Percentiles rank a stretch among this genome's conserved stretches.
Conservation (phyloP, 2,888 invertebrate genomes). For the Hipparchia sbordonii region DNA sequence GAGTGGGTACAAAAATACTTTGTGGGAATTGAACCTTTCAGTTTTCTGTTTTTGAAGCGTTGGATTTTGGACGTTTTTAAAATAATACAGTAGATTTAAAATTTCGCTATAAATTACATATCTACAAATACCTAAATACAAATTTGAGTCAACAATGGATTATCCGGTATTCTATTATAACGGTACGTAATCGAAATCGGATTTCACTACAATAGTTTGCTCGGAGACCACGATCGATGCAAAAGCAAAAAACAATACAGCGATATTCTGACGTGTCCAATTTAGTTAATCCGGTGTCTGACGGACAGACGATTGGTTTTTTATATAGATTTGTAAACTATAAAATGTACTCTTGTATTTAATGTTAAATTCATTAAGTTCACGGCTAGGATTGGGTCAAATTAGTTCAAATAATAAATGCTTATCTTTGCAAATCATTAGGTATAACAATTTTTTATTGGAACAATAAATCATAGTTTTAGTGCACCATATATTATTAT, state of each 20-base stretch:
- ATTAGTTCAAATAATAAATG: not conserved
- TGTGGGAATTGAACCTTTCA: no score
- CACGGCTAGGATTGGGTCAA: not conserved
- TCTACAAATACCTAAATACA: not conserved
- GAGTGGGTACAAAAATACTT: no score
- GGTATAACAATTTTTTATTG: not conserved
- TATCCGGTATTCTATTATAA: slow-evolving; percentile 1
- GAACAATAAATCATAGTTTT: no score
- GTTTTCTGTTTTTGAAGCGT: no score
- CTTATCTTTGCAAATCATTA: not conserved
- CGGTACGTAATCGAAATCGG: slow-evolving; percentile 12
- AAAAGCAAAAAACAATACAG: slow-evolving; percentile 25
- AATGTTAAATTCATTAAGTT: not conserved
- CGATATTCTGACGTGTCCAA: slow-evolving; percentile 23
- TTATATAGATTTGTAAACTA: slow-evolving; percentile 21
- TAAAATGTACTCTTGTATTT: not conserved
- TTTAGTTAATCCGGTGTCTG: slow-evolving; percentile 34
- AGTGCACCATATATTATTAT: no score
- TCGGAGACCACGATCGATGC: slow-evolving; percentile 29
- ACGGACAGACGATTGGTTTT: slow-evolving; percentile 34
- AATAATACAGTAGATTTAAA: no score
- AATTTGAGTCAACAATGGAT: not conserved
- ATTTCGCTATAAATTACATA: no score
- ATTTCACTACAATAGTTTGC: slow-evolving; percentile 5
- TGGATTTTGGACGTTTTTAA: no score